phyloP scores from a whole-genome alignment of 2,888 invertebrate species.

The Chaetogeoica ovagalla region DNA sequence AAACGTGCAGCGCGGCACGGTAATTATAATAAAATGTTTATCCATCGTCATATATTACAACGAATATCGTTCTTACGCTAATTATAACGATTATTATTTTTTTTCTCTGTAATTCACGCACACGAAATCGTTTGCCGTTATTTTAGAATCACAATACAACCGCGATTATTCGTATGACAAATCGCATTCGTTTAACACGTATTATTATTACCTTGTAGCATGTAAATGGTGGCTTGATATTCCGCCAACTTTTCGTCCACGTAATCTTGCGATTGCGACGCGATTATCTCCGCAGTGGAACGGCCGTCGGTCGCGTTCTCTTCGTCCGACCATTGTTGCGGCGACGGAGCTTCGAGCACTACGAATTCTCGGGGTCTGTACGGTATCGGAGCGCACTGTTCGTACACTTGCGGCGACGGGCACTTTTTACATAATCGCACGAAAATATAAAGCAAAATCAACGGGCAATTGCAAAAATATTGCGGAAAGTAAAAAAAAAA shows the following conservation, averaged over 20 bases:
- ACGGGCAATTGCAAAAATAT: too few species aligned
- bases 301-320: slow-evolving; percentile 69
- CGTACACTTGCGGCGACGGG: slow-evolving; percentile 61
- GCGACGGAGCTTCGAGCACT: slow-evolving; percentile 72
- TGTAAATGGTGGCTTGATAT: slow-evolving; percentile 88
- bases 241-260: slow-evolving; percentile 91
- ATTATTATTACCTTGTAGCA: slow-evolving; percentile 73
- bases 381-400: slow-evolving; percentile 49
- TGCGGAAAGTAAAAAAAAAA: too few species aligned
- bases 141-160: neutral
- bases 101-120: neutral
- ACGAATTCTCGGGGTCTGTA: slow-evolving; percentile 48
- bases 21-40: too few species aligned
- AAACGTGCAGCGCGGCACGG: too few species aligned
- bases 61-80: too few species aligned
- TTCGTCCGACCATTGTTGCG: slow-evolving; percentile 70
- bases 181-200: neutral
- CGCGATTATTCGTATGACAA: neutral
- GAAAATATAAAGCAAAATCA: too few species aligned
- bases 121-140: neutral
- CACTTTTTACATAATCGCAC: slow-evolving; percentile 63
- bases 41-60: too few species aligned
- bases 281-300: slow-evolving; percentile 88
- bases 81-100: neutral
- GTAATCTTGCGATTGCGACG: slow-evolving; percentile 91